A percentile compares a stretch with the other conserved stretches of the same genome.
Conservation (phyloP, 2,888 invertebrate species). For the Neocrepidodera transversa region DNA sequence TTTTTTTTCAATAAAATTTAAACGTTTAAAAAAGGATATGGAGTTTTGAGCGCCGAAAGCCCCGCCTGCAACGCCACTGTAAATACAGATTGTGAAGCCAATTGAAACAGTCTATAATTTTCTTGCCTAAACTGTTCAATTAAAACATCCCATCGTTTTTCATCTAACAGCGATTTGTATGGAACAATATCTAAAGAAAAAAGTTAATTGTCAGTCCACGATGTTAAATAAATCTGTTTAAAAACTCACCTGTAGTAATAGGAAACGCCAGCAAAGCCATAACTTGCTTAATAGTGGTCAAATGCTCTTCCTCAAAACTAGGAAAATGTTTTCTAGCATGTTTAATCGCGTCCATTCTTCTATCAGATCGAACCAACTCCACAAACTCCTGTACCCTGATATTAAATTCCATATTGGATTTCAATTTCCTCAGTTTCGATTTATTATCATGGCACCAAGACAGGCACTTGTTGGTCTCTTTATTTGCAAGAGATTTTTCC, state of each 20-base stretch:
- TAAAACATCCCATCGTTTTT: slow-evolving; percentile 80
- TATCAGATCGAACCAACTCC: slow-evolving; percentile 87
- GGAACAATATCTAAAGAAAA: slow-evolving; percentile 67
- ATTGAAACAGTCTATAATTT: slow-evolving; percentile 92
- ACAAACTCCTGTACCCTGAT: slow-evolving; percentile 93
- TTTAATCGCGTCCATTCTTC: slow-evolving; percentile 89
- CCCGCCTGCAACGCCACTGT: slow-evolving; percentile 93
- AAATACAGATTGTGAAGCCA: slow-evolving; percentile 89
- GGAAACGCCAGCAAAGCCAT: slow-evolving; percentile 96
- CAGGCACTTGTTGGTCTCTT: slow-evolving; percentile 87
- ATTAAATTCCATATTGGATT: slow-evolving; percentile 95
- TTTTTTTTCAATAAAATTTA: no score
- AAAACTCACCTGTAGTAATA: slow-evolving; percentile 76
- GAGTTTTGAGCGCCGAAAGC: slow-evolving; percentile 93
- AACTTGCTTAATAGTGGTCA: slow-evolving; percentile 87
- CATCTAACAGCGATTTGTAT: slow-evolving; percentile 72
- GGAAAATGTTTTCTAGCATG: slow-evolving; percentile 95
- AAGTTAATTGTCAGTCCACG: no score
- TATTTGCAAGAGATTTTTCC: slow-evolving; percentile 81
- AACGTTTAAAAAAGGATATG: slow-evolving; percentile 78
- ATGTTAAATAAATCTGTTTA: no score
- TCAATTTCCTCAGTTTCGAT: slow-evolving; percentile 91
- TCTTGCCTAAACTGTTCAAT: slow-evolving; percentile 92
- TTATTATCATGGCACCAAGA: slow-evolving; percentile 97
- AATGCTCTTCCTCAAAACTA: slow-evolving; percentile 83